Evolutionary conservation across 1,140 invertebrate species (phyloP), one percentile per base, ranked within the genome.

Genomic region (Drosophila pallidifrons): DNA sequence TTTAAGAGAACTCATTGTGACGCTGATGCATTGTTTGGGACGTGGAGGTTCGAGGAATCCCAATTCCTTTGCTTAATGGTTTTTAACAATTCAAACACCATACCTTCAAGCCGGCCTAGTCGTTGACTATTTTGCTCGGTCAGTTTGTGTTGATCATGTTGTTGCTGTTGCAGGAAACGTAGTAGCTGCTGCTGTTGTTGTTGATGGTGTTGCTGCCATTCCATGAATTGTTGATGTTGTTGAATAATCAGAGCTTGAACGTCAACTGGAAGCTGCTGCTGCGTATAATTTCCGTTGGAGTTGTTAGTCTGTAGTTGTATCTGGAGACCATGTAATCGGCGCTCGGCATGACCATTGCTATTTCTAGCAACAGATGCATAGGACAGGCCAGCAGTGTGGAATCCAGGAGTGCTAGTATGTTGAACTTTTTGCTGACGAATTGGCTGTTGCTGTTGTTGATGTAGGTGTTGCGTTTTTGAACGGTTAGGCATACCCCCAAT

Each of bases 1-100:
- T 20, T 30, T 59, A 1, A 68, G 45, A 11, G 43, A 10, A 11
- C 51, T 68, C 32, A 68, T 68, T 68, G 1, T 20, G 54, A 51
- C 2, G 45, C 1, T 41, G 20, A 58, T 51, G 32, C 65, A 45
- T 43, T 59, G 35, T 15, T 59, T 11, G 49, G 64, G 38, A 15
- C n/a, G 11, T 66, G 54, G 43, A 46, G 52, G 57, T 10, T 32
- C 5, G 32, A 41, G 15, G 3, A 47, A 66, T 45, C 41, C 51
- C 63, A 41, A 45, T 38, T 51, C 51, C 49, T 30, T 45, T 46
- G 51, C 11, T 55, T 65, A 6, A 65, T 30, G 16, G n/a, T 7
- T 6, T 55, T 55, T 30, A 38, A 41, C 25, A 66, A 51, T 49
- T 63, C 46, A 41, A 51, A 38, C 4, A 51, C 11, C 38, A 41